phyloP scores from a whole-genome alignment of 2,113 vertebrate species.

The Myrmecobius fasciatus region DNA sequence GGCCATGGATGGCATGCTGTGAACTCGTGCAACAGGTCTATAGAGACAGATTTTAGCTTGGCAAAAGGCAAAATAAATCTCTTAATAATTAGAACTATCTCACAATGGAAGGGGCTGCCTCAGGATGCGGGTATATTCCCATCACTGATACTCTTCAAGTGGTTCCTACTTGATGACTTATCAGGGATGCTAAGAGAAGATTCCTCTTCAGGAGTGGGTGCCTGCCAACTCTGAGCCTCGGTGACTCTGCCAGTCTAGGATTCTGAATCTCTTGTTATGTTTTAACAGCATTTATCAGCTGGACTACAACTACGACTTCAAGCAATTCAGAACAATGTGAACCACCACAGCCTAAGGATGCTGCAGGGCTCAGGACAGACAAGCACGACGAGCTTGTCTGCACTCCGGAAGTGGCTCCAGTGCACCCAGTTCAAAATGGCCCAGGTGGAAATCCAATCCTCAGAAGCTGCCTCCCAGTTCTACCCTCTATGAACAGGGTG shows the following conservation, averaged over 20 bases:
- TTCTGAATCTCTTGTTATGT: slow-evolving; percentile 45
- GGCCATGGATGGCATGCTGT: not conserved
- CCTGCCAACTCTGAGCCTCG: not conserved
- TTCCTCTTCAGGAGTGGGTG: too few species aligned
- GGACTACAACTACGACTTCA: slow-evolving; percentile 97
- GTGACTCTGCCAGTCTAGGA: not conserved
- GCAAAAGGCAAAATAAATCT: not conserved
- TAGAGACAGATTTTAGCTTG: not conserved
- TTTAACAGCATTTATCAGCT: slow-evolving; percentile 93
- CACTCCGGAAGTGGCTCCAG: slow-evolving; percentile 97
- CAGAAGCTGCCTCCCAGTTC: slow-evolving; percentile 98
- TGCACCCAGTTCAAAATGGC: slow-evolving; percentile 99
- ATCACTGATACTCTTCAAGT: not conserved
- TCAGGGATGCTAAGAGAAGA: not conserved
- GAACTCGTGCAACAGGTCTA: not conserved
- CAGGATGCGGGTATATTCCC: not conserved
- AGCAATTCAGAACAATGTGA: slow-evolving; percentile 97
- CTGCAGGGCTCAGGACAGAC: slow-evolving; percentile 85
- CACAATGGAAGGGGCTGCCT: not conserved
- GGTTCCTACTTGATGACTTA: not conserved
- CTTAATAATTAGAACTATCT: not conserved
- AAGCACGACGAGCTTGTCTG: slow-evolving; percentile 86
- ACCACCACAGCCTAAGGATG: slow-evolving; percentile 94
- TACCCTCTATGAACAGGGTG: slow-evolving; percentile 93
- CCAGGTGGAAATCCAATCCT: slow-evolving; percentile 99